Evolutionary conservation across 64 coral and sea anemone species (phyloP).

Genomic region (Stylophora pistillata): DNA sequence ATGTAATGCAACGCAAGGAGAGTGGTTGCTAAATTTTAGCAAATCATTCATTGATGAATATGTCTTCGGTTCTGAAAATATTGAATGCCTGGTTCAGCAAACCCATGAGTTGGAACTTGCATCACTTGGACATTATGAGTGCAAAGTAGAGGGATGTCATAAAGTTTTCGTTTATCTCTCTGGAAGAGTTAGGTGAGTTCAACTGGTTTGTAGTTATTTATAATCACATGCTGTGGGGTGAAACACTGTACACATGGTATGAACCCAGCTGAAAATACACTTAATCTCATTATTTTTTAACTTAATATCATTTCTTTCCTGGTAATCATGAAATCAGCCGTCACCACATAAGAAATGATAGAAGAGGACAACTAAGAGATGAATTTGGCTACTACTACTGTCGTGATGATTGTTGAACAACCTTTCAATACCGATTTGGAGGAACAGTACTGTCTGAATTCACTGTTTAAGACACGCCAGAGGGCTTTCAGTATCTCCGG

Average conservation of each 20-base stretch:
- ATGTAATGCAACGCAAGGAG: no score
- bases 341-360: conserved; percentile 36
- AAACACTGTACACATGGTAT: neutral
- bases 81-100: no score
- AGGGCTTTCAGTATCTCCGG: conserved; percentile 2
- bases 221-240: neutral
- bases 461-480: neutral
- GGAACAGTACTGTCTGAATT: conserved; percentile 23
- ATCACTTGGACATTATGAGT: no score
- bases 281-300: neutral
- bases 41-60: no score
- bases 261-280: neutral
- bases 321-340: conserved; percentile 55
- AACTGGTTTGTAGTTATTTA: no score
- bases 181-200: no score
- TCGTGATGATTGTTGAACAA: conserved; percentile 53
- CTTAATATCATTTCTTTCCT: conserved; percentile 10
- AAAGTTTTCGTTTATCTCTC: no score
- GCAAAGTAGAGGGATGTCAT: no score
- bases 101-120: no score
- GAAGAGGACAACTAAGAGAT: conserved; percentile 49
- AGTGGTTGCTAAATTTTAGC: no score
- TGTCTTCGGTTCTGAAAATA: no score
- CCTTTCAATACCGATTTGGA: conserved; percentile 49
- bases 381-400: conserved; percentile 79